phyloP scores from a whole-genome alignment of 2,113 vertebrate genomes.

The Spilogale gracilis region DNA sequence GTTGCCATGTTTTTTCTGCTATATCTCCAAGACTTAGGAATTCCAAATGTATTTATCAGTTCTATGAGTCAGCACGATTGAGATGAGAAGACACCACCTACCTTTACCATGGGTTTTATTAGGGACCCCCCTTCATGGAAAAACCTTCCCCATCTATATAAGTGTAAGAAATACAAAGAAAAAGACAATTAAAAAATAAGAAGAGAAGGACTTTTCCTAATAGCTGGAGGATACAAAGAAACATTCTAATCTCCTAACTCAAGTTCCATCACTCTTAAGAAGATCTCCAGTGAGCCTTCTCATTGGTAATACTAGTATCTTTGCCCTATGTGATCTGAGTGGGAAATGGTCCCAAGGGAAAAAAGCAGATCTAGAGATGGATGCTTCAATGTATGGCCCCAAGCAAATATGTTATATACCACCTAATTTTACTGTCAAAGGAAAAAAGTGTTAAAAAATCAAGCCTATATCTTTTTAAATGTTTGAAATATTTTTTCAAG shows the following conservation, averaged over 20 bases:
- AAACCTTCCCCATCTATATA: neutral
- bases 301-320: neutral
- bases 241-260: neutral
- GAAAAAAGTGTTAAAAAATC: neutral
- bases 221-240: neutral
- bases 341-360: neutral
- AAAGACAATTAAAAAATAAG: neutral
- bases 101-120: neutral
- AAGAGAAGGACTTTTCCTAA: neutral
- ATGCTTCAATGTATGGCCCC: neutral
- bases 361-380: neutral
- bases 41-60: neutral
- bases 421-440: neutral
- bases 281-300: neutral
- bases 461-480: neutral
- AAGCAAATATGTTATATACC: neutral
- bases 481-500: conserved; percentile 1
- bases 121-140: neutral
- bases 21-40: neutral
- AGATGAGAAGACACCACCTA: neutral
- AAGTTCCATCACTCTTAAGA: neutral
- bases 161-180: neutral
- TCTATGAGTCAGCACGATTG: neutral
- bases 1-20: neutral
- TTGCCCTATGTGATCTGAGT: neutral